Base-by-base conservation (phyloP, 1,140 invertebrate species). In the Pectinophora gossypiella region DNA sequence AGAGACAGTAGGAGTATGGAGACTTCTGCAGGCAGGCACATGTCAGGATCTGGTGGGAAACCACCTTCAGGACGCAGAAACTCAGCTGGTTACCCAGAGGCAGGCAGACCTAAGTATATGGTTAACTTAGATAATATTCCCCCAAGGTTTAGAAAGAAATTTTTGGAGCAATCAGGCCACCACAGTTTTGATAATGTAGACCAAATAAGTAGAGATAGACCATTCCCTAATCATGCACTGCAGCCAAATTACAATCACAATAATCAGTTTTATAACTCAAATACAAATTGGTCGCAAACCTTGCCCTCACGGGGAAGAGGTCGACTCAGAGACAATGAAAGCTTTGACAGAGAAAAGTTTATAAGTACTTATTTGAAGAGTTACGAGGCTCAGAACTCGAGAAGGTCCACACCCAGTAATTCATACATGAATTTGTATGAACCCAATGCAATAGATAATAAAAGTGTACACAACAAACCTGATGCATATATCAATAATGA, bases 1-100 rank as follows among this genome's bases (percentile, higher is more conserved):
- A 69, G 87, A 50, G 87, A 89, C 43, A 89, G 85, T 47, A 75
- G 84, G 59, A 89, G 87, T 63, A 89, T 89, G 87, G 87, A 89
- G 57, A 79, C 86, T 23, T 86, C 84, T 62, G 77, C 77, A 19
- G 75, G 72, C 12, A 59, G 69, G 50, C 73, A 82, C 38, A 76
- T 76, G 54, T 68, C 77, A 47, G 70, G 74, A 13, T 62, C 70
- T 22, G 84, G 83, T 54, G 85, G 82, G 12, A 89, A 89, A 54
- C 87, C 87, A 58, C 87, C 87, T 4, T 81, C 82, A 18, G 87
- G 87, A 21, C 65, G 86, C 51, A 75, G 87, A 61, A 88, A 88
- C 61, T 89, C 87, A 43, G 73, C 83, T 22, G 78, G 84, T 1
- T 85, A 81, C 60, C 54, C 72, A 54, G 80, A 78, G 45, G 57